A percentile compares a stretch with the other conserved stretches of the same genome.
Conservation (phyloP, 2,113 vertebrate genomes). For the Progne subis region DNA sequence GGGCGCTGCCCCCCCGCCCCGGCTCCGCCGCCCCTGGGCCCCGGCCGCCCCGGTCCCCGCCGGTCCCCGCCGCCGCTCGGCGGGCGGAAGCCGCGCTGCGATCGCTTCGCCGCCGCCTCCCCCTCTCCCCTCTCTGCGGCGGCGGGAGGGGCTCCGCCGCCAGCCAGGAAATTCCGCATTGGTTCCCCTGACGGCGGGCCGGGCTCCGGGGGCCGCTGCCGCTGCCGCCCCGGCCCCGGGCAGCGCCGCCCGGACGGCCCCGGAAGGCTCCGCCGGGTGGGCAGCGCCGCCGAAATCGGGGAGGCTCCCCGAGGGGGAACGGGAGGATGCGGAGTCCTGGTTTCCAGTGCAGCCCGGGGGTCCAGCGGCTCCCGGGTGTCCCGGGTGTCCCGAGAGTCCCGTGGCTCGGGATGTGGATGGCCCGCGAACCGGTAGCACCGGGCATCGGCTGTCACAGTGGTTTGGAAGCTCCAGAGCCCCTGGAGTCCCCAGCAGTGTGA, state of each 20-base stretch:
- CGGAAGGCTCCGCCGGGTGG: neutral
- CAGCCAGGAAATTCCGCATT: conserved; percentile 61
- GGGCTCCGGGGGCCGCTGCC: conserved; percentile 6
- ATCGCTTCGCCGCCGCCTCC: too few species aligned
- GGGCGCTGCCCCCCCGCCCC: too few species aligned
- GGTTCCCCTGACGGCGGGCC: conserved; percentile 57
- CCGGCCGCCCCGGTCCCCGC: too few species aligned
- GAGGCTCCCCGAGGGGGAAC: neutral
- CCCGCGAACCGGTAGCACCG: neutral
- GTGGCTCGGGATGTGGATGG: neutral
- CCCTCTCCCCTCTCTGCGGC: too few species aligned
- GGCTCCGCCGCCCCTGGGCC: too few species aligned
- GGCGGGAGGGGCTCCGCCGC: too few species aligned
- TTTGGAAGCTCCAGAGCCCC: neutral
- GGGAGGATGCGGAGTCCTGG: neutral
- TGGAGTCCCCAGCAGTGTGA: neutral
- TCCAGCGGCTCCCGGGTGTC: neutral
- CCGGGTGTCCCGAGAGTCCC: neutral
- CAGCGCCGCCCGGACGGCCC: neutral
- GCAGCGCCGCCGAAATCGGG: neutral
- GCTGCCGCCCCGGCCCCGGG: neutral
- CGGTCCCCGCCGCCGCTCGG: too few species aligned
- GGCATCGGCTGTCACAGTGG: neutral
- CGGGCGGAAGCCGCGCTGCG: too few species aligned
- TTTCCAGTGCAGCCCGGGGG: neutral